Evolutionary conservation across 1,140 invertebrate genomes (phyloP).

Genomic region (Drosophila pseudoobscura): DNA sequence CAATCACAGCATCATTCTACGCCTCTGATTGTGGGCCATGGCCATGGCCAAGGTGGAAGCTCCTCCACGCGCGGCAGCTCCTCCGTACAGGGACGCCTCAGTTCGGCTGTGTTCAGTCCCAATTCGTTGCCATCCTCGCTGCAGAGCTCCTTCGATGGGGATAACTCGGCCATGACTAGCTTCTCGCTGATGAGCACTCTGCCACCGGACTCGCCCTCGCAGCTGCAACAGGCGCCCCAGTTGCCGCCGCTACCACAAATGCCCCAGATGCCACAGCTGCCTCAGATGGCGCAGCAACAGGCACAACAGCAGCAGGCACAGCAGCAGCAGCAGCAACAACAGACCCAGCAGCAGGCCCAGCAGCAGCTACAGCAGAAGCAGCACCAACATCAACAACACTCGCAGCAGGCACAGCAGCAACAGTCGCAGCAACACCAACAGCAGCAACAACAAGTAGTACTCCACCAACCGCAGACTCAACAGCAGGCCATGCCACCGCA

Average conservation of each 20-base stretch:
- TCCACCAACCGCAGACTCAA: constrained; percentile 29
- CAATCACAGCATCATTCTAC: constrained; percentile 24
- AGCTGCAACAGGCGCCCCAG: constrained; percentile 39
- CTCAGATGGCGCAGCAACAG: constrained; percentile 43
- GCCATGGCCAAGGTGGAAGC: constrained; percentile 15
- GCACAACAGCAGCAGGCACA: constrained; percentile 68
- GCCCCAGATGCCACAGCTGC: constrained; percentile 81
- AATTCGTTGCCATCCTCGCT: constrained; percentile 88
- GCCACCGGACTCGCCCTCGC: constrained; percentile 46
- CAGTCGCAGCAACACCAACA: constrained; percentile 40
- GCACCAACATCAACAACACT: constrained; percentile 37
- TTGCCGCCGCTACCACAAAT: constrained; percentile 38
- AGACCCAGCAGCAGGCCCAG: constrained; percentile 75
- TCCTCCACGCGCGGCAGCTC: constrained; percentile 48
- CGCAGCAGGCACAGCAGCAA: constrained; percentile 40
- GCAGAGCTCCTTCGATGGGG: constrained; percentile 91
- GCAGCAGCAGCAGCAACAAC: constrained; percentile 56
- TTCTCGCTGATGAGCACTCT: constrained; percentile 84
- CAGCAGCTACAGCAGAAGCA: constrained; percentile 42
- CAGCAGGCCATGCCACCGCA: constrained; percentile 48
- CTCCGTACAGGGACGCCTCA: constrained; percentile 65
- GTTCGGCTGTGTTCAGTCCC: constrained; percentile 84
- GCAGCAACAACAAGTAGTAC: constrained; percentile 34
- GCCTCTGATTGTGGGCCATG: constrained; percentile 39
- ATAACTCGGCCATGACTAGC: constrained; percentile 74